Conservation (phyloP, 2,888 invertebrate genomes). For the Drosophila merina region DNA sequence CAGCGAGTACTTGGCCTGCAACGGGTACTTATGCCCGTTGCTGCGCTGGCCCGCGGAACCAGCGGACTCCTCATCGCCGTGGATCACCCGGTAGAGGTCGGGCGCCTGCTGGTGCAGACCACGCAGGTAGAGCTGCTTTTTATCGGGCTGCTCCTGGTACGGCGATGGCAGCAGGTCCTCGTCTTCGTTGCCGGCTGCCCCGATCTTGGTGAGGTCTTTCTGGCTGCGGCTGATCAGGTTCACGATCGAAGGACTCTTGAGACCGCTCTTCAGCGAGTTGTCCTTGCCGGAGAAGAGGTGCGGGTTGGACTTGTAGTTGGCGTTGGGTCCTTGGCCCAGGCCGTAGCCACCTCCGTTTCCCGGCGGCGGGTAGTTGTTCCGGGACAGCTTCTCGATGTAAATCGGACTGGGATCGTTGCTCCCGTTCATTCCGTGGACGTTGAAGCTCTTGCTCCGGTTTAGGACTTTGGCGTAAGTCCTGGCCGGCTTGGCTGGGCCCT, state of each 20-base stretch:
- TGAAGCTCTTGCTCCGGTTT: conserved; percentile 93
- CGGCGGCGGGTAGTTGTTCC: conserved; percentile 73
- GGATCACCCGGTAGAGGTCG: conserved; percentile 89
- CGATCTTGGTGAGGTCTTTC: conserved; percentile 89
- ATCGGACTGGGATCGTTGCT: conserved; percentile 84
- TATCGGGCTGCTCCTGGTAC: conserved; percentile 82
- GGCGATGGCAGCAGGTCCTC: conserved; percentile 34
- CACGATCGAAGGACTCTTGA: conserved; percentile 93
- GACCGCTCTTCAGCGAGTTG: conserved; percentile 82
- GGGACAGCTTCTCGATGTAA: conserved; percentile 82
- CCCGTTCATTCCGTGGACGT: conserved; percentile 88
- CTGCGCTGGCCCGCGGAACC: conserved; percentile 7
- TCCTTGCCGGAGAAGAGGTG: conserved; percentile 86
- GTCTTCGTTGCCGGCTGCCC: conserved; percentile 65
- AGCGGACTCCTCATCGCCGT: conserved; percentile 86
- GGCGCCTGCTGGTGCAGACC: conserved; percentile 89
- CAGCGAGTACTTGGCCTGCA: conserved; percentile 79
- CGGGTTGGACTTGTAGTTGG: conserved; percentile 91
- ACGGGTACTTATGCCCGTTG: conserved; percentile 60
- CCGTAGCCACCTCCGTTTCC: conserved; percentile 40
- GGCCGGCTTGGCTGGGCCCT: conserved; percentile 91
- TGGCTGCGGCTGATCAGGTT: conserved; percentile 94
- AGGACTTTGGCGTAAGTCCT: conserved; percentile 90
- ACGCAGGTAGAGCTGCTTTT: conserved; percentile 88
- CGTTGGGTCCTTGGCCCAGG: conserved; percentile 36